Base-by-base conservation (phyloP, 2,113 vertebrate species). In the Cinclus mexicanus region DNA sequence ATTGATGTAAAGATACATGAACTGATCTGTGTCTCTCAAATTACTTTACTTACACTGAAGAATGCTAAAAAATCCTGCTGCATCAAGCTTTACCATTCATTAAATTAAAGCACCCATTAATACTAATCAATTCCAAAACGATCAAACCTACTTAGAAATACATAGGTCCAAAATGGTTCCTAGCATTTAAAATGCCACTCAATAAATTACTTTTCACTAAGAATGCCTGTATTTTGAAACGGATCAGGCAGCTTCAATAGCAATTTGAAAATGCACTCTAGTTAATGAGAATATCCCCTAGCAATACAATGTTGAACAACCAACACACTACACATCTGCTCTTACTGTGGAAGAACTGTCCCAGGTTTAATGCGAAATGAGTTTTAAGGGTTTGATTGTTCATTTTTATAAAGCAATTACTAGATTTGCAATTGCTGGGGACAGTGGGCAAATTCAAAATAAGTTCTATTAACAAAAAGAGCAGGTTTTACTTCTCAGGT, bases 191-290 rank as follows among this genome's bases (percentile, higher is more conserved):
- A 89, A 57, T 46, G 8, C 35, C 61, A 89, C 55, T 93, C 89
- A 81, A 12, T 42, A 91, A 89, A 93, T 65, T 77, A 64, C 37
- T 47, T 87, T 76, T 56, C 50, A 72, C 61, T 89, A 76, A 80
- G 57, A 76, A 79, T 4, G 35, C 57, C 74, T 57, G 5, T 41
- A 77, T 85, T 95, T 93, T 1, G 0, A 71, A 85, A 69, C 7
- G 13, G 55, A 90, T 83, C 57, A 69, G 37, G 49, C 49, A 89
- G 87, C 50, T 87, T 63, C 80, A 87, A 84, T 2, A 72, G 13
- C 57, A 91, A 87, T 65, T 31, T 89, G 81, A 71, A 95, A 85
- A 95, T 12, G 74, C 84, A 85, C 93, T 95, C 67, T 39, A 93
- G 49, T 76, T 91, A 84, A 94, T 79, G 41, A 96, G 67, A 78